These are phyloP conservation scores for Agrotis puta DNA, from an alignment of 2,888 invertebrate genomes.

Conservation along the genomic window DNA sequence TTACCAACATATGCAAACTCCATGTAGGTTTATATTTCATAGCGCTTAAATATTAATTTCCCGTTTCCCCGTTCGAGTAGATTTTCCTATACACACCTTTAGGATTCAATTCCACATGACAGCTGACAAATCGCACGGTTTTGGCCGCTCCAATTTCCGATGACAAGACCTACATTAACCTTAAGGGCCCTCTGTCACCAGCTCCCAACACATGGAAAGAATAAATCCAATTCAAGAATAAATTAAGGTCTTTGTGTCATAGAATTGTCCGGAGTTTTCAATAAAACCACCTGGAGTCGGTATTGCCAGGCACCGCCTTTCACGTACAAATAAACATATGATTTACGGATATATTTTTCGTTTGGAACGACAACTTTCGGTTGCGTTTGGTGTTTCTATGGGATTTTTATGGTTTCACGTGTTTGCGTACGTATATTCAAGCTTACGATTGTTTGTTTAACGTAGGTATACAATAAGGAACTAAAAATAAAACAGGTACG, in stretches of 20 bases:
- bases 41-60: constrained; percentile 46
- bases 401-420: constrained; percentile 35
- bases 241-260: constrained; percentile 88
- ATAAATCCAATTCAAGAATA: constrained; percentile 89
- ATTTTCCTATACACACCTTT: constrained; percentile 72
- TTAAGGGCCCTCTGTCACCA: constrained; percentile 87
- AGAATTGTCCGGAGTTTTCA: constrained; percentile 80
- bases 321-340: constrained; percentile 77
- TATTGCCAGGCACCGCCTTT: constrained; percentile 73
- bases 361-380: constrained; percentile 62
- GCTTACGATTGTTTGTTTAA: constrained; percentile 7
- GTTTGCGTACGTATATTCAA: constrained; percentile 10
- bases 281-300: constrained; percentile 70
- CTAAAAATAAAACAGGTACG: constrained; percentile 4
- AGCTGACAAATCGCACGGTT: constrained; percentile 86
- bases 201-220: constrained; percentile 82
- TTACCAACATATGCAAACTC: neutral
- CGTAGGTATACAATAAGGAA: neutral
- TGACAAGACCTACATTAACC: constrained; percentile 89
- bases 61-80: constrained; percentile 53
- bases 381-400: constrained; percentile 47
- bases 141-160: constrained; percentile 85
- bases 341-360: constrained; percentile 75
- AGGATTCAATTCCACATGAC: constrained; percentile 84
- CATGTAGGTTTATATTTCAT: constrained; percentile 13